Evolutionary conservation across 2,113 vertebrate genomes (phyloP).

Genomic region (Bubalus kerabau): DNA sequence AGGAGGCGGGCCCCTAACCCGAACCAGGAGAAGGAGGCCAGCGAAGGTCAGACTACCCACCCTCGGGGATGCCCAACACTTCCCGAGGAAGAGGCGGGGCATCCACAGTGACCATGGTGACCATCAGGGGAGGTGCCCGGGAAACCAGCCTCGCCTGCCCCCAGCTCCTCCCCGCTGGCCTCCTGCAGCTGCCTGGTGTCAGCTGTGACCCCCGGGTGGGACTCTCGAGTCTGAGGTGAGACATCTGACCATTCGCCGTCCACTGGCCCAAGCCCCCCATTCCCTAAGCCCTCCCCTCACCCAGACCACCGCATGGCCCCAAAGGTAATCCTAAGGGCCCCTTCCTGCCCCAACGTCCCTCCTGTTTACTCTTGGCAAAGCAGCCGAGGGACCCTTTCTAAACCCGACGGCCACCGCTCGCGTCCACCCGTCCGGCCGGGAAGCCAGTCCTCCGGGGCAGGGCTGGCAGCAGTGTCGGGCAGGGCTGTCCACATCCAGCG

Average conservation of each 20-base stretch:
- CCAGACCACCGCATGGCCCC: neutral
- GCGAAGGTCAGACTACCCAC: neutral
- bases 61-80: neutral
- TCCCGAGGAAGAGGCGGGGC: neutral
- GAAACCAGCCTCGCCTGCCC: neutral
- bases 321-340: neutral
- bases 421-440: neutral
- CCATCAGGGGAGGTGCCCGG: neutral
- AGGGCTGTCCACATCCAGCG: neutral
- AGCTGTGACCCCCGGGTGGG: neutral
- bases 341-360: neutral
- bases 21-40: neutral
- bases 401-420: rapidly evolving
- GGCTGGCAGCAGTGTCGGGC: too few relatives aligned
- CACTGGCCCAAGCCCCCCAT: neutral
- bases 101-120: neutral
- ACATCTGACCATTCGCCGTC: rapidly evolving
- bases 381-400: too few relatives aligned
- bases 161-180: neutral
- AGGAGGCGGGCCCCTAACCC: neutral
- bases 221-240: neutral
- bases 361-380: too few relatives aligned
- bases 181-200: neutral
- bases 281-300: too few relatives aligned
- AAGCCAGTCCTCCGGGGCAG: neutral